Base-by-base conservation (phyloP, 1,140 invertebrate species). In the Plutomurus gul region DNA sequence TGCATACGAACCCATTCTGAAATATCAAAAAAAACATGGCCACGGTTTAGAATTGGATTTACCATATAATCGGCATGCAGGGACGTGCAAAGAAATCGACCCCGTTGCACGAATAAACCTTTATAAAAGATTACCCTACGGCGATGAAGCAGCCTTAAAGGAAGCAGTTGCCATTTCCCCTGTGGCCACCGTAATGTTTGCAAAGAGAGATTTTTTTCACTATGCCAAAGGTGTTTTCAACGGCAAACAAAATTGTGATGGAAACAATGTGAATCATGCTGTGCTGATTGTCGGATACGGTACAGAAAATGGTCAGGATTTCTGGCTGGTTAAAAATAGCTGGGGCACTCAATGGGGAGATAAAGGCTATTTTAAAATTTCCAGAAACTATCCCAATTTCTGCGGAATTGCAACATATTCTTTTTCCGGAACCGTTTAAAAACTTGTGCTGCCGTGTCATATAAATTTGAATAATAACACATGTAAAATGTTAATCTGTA, bases 281-380 rank as follows among this genome's bases (percentile, higher is more conserved):
- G 51, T 60, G 1, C 1, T 60, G 51, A 25, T 25, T 30, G 30
- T 60, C 16, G 51, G 51, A 18, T 60, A 60, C 27, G 51, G 51
- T 22, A 10, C 18, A 0, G 51, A 60, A 22, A 60, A 33, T 22
- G 51, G 51, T 25, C 20, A 25, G 30, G 30, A 60, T 20, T 60
- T 10, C 10, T 60, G 51, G 51, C 51, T 60, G 18, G 27, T 60
- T 60, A 60, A 60, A 60, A 60, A 60, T 25, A 60, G 51, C 27
- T 60, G 51, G 51, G 94, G 94, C 43, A 92, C 92, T 20, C 92
- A 93, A 27, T 90, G 91, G 90, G 93, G 93, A 93, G 87, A 85
- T 36, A 75, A 40, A n/a, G 39, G 27, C 65, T 36, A 71, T 33
- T 8, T 76, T 43, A 36, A 33, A 49, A 33, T 51, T 16, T n/a